Percentiles rank a stretch among this genome's conserved stretches.
Evolutionary conservation across 2,888 invertebrate genomes (phyloP).

Genomic region (Hybos culiciformis): DNA sequence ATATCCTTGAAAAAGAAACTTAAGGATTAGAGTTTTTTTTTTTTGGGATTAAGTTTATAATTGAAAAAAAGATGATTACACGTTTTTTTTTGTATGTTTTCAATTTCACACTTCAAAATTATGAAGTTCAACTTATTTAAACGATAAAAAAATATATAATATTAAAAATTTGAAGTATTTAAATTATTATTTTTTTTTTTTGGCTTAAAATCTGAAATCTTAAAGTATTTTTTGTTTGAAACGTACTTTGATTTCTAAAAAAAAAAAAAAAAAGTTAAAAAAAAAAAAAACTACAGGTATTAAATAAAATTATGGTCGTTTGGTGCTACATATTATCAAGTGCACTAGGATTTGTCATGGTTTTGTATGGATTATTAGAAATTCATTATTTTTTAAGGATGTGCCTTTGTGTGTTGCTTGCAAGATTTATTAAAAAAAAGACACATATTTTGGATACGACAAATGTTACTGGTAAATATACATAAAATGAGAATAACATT

Average conservation of each 20-base stretch:
- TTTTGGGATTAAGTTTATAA: too few species aligned
- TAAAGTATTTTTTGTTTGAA: too few species aligned
- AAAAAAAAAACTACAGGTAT: neutral
- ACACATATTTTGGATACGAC: slow-evolving; percentile 52
- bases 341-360: slow-evolving; percentile 28
- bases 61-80: too few species aligned
- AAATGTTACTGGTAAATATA: slow-evolving; percentile 48
- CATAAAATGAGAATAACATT: too few species aligned
- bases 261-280: neutral
- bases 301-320: slow-evolving; percentile 13
- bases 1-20: too few species aligned
- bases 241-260: too few species aligned
- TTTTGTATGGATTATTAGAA: slow-evolving; percentile 51
- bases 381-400: slow-evolving; percentile 61
- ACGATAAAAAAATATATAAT: too few species aligned
- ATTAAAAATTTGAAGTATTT: neutral
- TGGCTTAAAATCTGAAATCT: neutral
- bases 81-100: too few species aligned
- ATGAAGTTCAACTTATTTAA: too few species aligned
- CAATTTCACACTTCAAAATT: too few species aligned
- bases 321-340: slow-evolving; percentile 27
- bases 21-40: too few species aligned
- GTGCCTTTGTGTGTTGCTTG: slow-evolving; percentile 49
- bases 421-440: slow-evolving; percentile 48
- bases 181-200: neutral